These are phyloP conservation scores for Girardinichthys multiradiatus DNA, from an alignment of 2,113 vertebrate genomes.

Conservation along the genomic window DNA sequence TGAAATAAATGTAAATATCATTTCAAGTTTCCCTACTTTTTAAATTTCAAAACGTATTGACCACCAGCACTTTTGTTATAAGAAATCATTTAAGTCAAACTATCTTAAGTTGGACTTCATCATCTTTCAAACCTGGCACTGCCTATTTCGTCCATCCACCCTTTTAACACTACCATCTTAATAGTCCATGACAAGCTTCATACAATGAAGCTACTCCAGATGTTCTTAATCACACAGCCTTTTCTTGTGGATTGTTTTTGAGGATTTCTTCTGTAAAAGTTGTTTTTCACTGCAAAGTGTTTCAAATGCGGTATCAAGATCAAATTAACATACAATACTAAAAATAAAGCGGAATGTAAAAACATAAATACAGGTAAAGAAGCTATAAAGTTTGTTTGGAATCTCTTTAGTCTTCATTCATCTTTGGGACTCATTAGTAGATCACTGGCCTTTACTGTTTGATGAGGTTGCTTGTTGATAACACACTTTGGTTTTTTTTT, in stretches of 20 bases:
- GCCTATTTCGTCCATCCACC: constrained; percentile 21
- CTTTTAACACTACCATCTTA: not conserved
- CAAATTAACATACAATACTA: not conserved
- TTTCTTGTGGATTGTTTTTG: not conserved
- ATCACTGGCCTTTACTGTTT: not conserved
- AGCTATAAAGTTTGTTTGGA: not conserved
- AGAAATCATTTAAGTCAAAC: not conserved
- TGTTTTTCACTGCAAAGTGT: not conserved
- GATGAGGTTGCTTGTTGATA: constrained; percentile 6
- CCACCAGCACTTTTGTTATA: no score
- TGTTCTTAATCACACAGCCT: constrained; percentile 31
- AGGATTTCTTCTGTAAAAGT: not conserved
- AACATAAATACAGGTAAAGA: not conserved
- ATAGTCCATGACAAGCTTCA: constrained; percentile 8
- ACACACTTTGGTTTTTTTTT: constrained; percentile 1
- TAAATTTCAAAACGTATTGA: no score
- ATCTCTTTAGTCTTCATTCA: not conserved
- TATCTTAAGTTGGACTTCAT: not conserved
- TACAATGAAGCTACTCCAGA: constrained; percentile 54
- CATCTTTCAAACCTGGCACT: not conserved
- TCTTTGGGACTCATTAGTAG: not conserved
- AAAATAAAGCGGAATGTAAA: not conserved
- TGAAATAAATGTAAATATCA: no score
- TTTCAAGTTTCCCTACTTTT: no score
- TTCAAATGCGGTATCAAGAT: not conserved